Evolutionary conservation across 2,113 vertebrate genomes (phyloP).

Genomic region (Lepidothrix coronata): DNA sequence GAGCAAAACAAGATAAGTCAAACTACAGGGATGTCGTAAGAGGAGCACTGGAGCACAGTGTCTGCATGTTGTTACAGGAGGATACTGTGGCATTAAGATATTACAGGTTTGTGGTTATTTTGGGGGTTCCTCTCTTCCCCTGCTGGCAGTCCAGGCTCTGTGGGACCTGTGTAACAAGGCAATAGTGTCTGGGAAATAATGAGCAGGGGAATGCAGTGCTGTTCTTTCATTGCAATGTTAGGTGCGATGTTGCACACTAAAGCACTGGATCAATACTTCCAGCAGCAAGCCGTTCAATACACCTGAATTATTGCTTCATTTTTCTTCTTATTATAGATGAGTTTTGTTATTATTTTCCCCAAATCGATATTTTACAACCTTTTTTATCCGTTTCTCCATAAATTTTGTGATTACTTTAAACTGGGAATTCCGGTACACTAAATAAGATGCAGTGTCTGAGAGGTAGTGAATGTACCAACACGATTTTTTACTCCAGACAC

Average conservation of each 20-base stretch:
- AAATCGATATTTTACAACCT: slow-evolving; percentile 99
- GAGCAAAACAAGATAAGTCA: neutral
- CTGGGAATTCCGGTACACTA: slow-evolving; percentile 98
- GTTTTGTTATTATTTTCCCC: slow-evolving; percentile 88
- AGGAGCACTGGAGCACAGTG: neutral
- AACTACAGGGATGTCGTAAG: neutral
- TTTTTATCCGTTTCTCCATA: slow-evolving; percentile 99
- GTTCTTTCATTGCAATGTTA: slow-evolving; percentile 82
- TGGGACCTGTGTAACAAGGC: slow-evolving; percentile 86
- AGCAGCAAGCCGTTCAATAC: slow-evolving; percentile 90
- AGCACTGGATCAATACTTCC: slow-evolving; percentile 87
- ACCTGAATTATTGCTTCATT: slow-evolving; percentile 99
- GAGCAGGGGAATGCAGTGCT: slow-evolving; percentile 73
- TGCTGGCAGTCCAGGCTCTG: slow-evolving; percentile 74
- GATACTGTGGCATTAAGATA: slow-evolving; percentile 26
- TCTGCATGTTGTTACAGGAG: neutral
- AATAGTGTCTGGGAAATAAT: slow-evolving; percentile 88
- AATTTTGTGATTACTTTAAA: slow-evolving; percentile 99
- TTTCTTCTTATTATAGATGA: slow-evolving; percentile 98
- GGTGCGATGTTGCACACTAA: slow-evolving; percentile 91
- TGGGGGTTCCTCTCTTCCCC: slow-evolving; percentile 26
- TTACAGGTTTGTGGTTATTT: slow-evolving; percentile 47
- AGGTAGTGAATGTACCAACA: slow-evolving; percentile 71
- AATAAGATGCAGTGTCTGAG: slow-evolving; percentile 87
- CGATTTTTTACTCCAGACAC: slow-evolving; percentile 63